Percentiles rank a stretch among this genome's conserved stretches.
phyloP scores from a whole-genome alignment of 2,888 invertebrate genomes.

The Epiblema foenella region DNA sequence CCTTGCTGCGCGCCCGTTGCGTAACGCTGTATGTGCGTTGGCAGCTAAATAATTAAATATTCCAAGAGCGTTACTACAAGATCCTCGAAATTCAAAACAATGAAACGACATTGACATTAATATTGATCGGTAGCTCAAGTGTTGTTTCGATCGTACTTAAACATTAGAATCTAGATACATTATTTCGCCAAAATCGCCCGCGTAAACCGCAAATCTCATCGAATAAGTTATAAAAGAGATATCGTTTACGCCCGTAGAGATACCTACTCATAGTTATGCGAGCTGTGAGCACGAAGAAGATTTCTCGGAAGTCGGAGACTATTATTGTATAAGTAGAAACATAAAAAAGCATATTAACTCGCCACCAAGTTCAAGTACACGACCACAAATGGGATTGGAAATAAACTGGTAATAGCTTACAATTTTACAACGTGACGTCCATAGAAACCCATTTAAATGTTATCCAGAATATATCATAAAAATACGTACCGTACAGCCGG shows the following conservation, averaged over 20 bases:
- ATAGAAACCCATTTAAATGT: background rate
- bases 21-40: too few species aligned
- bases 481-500: background rate
- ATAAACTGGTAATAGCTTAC: background rate
- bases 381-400: conserved; percentile 11
- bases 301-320: conserved; percentile 14
- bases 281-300: too few species aligned
- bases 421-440: background rate
- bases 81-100: conserved; percentile 14
- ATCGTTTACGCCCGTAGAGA: too few species aligned
- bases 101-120: conserved; percentile 3
- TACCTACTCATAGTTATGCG: too few species aligned
- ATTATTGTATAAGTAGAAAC: conserved; percentile 11
- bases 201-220: too few species aligned
- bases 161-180: too few species aligned
- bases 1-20: too few species aligned
- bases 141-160: too few species aligned
- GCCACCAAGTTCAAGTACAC: conserved; percentile 21
- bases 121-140: too few species aligned
- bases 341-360: background rate
- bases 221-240: too few species aligned
- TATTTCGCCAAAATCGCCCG: too few species aligned
- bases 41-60: background rate
- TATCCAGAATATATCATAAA: background rate
- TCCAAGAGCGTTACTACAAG: background rate